Evolutionary conservation across 2,888 invertebrate species (phyloP).

Genomic region (Allophyes oxyacanthae): DNA sequence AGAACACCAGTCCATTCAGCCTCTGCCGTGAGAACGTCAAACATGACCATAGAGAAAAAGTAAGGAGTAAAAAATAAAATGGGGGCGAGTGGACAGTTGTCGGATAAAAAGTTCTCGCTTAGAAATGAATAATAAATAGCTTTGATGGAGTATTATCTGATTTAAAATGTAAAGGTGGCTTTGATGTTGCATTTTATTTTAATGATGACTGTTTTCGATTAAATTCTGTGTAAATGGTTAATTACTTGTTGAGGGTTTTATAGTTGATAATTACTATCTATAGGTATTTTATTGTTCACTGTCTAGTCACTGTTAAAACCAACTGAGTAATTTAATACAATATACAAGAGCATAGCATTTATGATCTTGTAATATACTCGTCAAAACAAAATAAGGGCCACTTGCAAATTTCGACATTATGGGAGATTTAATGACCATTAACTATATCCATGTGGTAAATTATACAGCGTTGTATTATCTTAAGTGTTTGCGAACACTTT

Average conservation of each 20-base stretch:
- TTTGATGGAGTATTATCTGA: constrained; percentile 73
- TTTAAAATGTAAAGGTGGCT: constrained; percentile 70
- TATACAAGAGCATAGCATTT: too few species aligned
- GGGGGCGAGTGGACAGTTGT: constrained; percentile 86
- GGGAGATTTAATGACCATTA: too few species aligned
- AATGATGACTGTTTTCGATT: constrained; percentile 39
- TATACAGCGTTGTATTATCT: too few species aligned
- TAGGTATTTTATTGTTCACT: constrained; percentile 11
- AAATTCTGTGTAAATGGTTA: constrained; percentile 42
- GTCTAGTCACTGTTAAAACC: not conserved
- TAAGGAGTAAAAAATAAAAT: constrained; percentile 75
- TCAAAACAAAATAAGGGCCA: too few species aligned
- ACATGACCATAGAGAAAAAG: constrained; percentile 82
- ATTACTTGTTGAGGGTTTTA: constrained; percentile 36
- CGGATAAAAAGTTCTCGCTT: constrained; percentile 74
- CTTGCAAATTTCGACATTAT: too few species aligned
- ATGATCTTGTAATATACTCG: too few species aligned
- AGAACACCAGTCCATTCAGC: constrained; percentile 77
- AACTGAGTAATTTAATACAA: too few species aligned
- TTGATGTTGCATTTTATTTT: constrained; percentile 51
- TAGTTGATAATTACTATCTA: constrained; percentile 26
- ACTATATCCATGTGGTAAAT: too few species aligned
- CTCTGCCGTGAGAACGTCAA: constrained; percentile 88
- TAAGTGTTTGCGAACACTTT: too few species aligned
- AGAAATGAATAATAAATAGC: constrained; percentile 77